Conservation (phyloP, 2,888 invertebrate species). For the Bimastos eiseni region DNA sequence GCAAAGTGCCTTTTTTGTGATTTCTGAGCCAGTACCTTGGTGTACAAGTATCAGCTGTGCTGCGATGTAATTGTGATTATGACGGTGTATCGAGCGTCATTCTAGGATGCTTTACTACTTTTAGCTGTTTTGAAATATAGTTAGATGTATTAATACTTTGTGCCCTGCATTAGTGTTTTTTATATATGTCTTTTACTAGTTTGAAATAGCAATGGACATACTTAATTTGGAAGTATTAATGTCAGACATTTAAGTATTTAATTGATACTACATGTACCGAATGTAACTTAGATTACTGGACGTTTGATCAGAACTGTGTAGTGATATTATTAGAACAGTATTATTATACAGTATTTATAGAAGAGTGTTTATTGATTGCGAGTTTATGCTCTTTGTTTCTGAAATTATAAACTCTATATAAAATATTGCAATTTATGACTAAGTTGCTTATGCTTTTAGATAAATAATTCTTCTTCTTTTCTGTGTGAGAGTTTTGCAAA, state of each 20-base stretch:
- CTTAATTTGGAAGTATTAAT: background rate
- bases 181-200: background rate
- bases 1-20: background rate
- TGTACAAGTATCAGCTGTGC: background rate
- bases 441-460: background rate
- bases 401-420: background rate
- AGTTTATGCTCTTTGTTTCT: background rate
- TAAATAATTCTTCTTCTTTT: background rate
- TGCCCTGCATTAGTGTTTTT: background rate
- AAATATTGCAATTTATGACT: background rate
- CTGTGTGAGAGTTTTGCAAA: background rate
- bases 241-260: too few relatives aligned
- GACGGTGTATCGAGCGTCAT: too few relatives aligned
- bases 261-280: too few relatives aligned
- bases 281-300: too few relatives aligned
- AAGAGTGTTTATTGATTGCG: constrained; percentile 25
- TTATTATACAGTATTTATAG: background rate
- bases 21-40: background rate
- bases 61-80: too few relatives aligned
- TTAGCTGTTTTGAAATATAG: background rate
- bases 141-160: background rate
- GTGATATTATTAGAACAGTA: background rate
- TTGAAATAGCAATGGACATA: background rate
- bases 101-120: too few relatives aligned
- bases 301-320: too few relatives aligned